phyloP scores from a whole-genome alignment of 2,113 vertebrate genomes.

The Pseudorectes ferrugineus region DNA sequence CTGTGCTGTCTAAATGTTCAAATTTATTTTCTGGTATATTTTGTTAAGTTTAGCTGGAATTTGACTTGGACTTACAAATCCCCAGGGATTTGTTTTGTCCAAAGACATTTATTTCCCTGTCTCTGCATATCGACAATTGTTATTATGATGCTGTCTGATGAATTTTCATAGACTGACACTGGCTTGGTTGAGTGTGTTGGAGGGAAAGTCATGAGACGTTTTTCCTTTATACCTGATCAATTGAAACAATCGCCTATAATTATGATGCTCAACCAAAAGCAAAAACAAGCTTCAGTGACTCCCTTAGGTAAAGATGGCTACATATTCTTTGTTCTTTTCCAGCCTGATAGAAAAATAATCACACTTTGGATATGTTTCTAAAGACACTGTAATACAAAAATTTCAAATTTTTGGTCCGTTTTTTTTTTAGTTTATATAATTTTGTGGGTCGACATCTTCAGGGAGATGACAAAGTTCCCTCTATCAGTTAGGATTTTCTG shows the following conservation, averaged over 20 bases:
- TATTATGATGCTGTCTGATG: background rate
- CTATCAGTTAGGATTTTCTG: background rate
- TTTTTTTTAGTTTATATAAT: background rate
- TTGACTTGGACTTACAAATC: background rate
- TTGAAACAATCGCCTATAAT: accelerated
- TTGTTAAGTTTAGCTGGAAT: background rate
- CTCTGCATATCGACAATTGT: background rate
- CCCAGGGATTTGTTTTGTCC: background rate
- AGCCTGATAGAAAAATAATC: background rate
- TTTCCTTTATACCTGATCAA: background rate
- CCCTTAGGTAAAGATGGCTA: background rate
- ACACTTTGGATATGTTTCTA: background rate
- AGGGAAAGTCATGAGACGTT: background rate
- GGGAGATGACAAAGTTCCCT: background rate
- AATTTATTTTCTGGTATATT: background rate
- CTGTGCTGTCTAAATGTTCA: background rate
- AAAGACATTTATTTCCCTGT: background rate
- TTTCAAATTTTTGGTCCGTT: accelerated
- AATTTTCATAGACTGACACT: background rate
- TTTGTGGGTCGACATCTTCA: background rate
- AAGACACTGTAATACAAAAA: background rate
- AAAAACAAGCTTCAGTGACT: background rate
- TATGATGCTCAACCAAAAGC: background rate
- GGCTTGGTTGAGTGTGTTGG: background rate
- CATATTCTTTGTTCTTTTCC: background rate